Evolutionary conservation across 1,140 invertebrate species (phyloP), one percentile per base, ranked within the genome.

Genomic region (Ctenoplectra terminalis): DNA sequence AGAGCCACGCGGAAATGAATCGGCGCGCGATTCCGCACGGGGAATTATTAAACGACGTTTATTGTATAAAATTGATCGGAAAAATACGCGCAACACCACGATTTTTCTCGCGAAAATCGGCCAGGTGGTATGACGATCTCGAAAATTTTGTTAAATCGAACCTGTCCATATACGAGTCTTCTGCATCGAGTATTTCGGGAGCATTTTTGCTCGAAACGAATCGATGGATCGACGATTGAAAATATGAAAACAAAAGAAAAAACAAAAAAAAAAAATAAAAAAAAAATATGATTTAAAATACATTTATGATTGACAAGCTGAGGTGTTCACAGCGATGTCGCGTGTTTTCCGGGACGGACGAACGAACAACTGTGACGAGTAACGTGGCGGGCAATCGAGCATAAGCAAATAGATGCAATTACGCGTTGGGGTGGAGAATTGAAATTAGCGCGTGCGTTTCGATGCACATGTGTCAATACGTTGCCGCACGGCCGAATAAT

Each of bases 381-480:
- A 17, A 23, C 58, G 11, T n/a, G 20, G 48, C 48, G 74, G 43
- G 7, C 79, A 76, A 84, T 84, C 76, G 60, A 73, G 76, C 81
- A 83, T 84, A 86, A 87, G 84, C 84, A 75, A 87, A 86, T 81
- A 86, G 81, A 86, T 83, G 85, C 75, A 83, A 87, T 87, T 87
- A 87, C 84, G 82, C 63, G 64, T 46, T 48, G 72, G 37, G 17
- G 34, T 29, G 54, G 64, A 67, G 72, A 74, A 43, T 60, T 75
- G 73, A 89, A 90, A 89, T 90, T 87, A 88, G 82, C 87, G 81
- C 76, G 82, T 61, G 80, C 83, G 83, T 85, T 89, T 82, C 84
- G 82, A 84, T 90, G 80, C 74, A 79, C 67, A 74, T 52, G 84
- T 69, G 84, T 69, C 84, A 76, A 88, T 88, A 85, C 69, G 70